Base-by-base conservation (phyloP, 2,888 invertebrate genomes). In the Drosophila aldrichi region DNA sequence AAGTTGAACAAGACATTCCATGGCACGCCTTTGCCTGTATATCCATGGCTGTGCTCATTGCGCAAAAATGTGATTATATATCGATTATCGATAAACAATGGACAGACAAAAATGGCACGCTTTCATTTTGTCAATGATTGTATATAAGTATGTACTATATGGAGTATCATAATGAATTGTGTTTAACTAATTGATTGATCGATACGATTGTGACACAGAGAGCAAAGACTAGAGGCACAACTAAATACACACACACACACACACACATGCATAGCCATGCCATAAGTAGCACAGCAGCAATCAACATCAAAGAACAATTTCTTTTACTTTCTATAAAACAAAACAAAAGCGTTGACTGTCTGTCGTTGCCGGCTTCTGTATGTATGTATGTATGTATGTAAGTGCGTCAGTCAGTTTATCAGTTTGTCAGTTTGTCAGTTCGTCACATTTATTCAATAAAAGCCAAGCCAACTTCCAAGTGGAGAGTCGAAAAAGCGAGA, bases 391-490 rank as follows among this genome's bases (percentile, higher is more conserved):
- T 59, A 59, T 60, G 18, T 44, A 22, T 57, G 44, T 59, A 57
- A 60, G 64, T 64, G 56, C 57, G 71, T 55, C 54, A 49, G 49
- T 60, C 60, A 49, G 69, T 64, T 14, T 8, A 57, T 59, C 58
- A 20, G 61, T 52, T 22, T 22, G 44, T 7, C 43, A 43, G 46
- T 22, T 46, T 4, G 71, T 71, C 76, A 62, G 29, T 25, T 25
- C 25, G 64, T 88, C 89, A 79, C 89, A 88, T 77, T 83, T 87
- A 88, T 88, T 88, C 89, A 89, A 89, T 89, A 84, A 83, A 83
- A 88, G 86, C 83, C 78, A 80, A 80, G 83, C 71, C 77, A 58
- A 68, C 64, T 65, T 79, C 80, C 82, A 74, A 71, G 65, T 74
- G 60, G 65, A 69, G 78, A 77, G 69, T 65, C 89, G 34, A 66